Conservation (phyloP, 2,797 vertebrate species). For the Pangasius krempfi region DNA sequence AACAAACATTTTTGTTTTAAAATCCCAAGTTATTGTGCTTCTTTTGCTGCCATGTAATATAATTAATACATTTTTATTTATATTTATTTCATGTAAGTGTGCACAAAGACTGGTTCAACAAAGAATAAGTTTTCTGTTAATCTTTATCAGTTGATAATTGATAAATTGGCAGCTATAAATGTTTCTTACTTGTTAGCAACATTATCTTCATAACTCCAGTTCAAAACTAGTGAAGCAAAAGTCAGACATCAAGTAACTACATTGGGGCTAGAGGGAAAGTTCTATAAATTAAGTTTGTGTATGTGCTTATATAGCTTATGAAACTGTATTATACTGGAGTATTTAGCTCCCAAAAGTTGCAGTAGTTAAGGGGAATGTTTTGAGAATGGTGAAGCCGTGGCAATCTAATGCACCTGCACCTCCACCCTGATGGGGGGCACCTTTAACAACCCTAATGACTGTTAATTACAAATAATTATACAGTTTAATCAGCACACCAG, state of each 20-base stretch:
- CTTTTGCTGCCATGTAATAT: neutral
- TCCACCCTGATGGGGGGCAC: conserved; percentile 62
- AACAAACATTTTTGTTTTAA: neutral
- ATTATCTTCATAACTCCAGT: neutral
- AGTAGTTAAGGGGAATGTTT: conserved; percentile 32
- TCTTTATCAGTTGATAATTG: neutral
- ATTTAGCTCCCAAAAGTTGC: neutral
- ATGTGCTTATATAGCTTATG: neutral
- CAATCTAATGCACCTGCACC: conserved; percentile 69
- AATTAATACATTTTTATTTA: neutral
- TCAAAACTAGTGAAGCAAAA: neutral
- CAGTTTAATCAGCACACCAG: conserved; percentile 74
- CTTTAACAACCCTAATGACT: conserved; percentile 73
- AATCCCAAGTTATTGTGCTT: neutral
- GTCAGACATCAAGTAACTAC: neutral
- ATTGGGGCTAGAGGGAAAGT: neutral
- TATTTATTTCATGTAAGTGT: neutral
- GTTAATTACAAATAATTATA: conserved; percentile 77
- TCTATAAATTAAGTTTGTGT: neutral
- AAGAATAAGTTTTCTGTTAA: neutral
- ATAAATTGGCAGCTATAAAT: too few species aligned
- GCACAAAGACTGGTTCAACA: neutral
- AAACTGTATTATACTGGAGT: neutral
- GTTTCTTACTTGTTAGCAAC: neutral
- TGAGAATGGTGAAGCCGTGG: conserved; percentile 2